Evolutionary conservation across 2,113 vertebrate species (phyloP).

Genomic region (Calonectris borealis): DNA sequence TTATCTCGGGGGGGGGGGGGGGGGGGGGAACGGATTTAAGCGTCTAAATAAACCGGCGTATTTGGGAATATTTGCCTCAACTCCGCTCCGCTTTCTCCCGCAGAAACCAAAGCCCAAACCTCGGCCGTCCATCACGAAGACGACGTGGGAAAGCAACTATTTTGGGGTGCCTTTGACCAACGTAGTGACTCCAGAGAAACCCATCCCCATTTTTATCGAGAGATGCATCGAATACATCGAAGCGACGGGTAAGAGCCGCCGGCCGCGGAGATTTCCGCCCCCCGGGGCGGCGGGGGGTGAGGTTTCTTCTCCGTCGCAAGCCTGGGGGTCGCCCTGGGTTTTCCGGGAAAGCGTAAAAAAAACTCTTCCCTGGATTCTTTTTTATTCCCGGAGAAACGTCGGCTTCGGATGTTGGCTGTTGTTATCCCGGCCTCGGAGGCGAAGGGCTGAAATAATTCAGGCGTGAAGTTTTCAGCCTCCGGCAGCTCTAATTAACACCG

Average conservation of each 20-base stretch:
- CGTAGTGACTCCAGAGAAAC: slow-evolving; percentile 84
- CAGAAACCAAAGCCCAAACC: slow-evolving; percentile 90
- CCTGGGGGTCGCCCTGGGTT: rapidly evolving
- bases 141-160: slow-evolving; percentile 90
- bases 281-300: too few species aligned
- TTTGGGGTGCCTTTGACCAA: slow-evolving; percentile 86
- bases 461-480: background rate
- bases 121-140: slow-evolving; percentile 87
- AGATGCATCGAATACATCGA: slow-evolving; percentile 95
- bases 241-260: slow-evolving; percentile 80
- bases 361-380: background rate
- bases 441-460: background rate
- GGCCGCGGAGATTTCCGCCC: background rate
- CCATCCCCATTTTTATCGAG: slow-evolving; percentile 93
- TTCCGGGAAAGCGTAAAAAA: background rate
- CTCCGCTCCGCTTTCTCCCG: background rate
- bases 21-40: too few species aligned
- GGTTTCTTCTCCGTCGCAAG: background rate
- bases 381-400: background rate
- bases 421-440: background rate
- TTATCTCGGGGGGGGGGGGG: too few species aligned
- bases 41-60: background rate
- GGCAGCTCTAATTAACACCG: background rate
- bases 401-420: rapidly evolving
- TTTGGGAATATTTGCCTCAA: background rate